phyloP scores from a whole-genome alignment of 2,888 invertebrate genomes.

The Chrysolina americana region DNA sequence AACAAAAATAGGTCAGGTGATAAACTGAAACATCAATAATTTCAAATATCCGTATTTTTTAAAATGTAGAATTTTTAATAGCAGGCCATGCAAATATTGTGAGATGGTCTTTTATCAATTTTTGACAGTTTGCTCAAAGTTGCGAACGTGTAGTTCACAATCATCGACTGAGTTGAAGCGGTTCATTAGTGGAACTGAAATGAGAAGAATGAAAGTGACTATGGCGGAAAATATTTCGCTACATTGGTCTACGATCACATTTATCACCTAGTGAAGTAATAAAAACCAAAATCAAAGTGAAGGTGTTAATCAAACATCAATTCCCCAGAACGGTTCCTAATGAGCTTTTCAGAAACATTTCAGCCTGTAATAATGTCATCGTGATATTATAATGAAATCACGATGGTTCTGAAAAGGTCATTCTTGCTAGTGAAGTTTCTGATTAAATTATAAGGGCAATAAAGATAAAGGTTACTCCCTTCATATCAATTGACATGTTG shows the following conservation, averaged over 20 bases:
- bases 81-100: no score
- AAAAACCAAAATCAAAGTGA: background rate
- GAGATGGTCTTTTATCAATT: no score
- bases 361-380: slow-evolving; percentile 60
- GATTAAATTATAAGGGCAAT: slow-evolving; percentile 68
- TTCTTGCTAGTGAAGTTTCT: slow-evolving; percentile 63
- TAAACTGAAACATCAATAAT: no score
- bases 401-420: slow-evolving; percentile 65
- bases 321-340: slow-evolving; percentile 28
- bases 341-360: slow-evolving; percentile 36
- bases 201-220: no score
- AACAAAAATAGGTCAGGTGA: no score
- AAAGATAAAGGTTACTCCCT: slow-evolving; percentile 65
- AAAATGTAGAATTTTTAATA: no score
- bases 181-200: no score
- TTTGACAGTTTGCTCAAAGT: no score
- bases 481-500: slow-evolving; percentile 61
- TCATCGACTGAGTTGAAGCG: no score
- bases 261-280: background rate
- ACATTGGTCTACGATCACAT: background rate
- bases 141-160: no score
- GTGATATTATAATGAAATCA: slow-evolving; percentile 65
- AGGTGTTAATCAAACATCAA: slow-evolving; percentile 24
- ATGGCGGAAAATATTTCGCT: background rate
- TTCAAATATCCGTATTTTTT: no score